Evolutionary conservation across 1,140 invertebrate species (phyloP).

Genomic region (Drosophila repletoides): DNA sequence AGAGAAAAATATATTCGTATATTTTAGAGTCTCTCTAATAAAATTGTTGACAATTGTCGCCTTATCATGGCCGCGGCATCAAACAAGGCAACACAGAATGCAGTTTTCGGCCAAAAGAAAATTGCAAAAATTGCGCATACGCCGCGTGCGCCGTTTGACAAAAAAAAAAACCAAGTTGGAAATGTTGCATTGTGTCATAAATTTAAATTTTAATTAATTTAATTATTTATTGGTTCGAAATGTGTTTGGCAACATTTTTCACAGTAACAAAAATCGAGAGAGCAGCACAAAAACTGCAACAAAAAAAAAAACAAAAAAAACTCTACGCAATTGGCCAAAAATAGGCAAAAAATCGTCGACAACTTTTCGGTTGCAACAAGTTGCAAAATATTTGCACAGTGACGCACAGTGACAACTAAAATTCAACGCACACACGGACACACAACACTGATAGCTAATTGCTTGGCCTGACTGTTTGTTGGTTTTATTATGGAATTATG

Average conservation of each 20-base stretch:
- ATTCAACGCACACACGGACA: slow-evolving; percentile 26
- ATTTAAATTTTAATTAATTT: slow-evolving; percentile 80
- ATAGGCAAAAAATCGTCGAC: slow-evolving; percentile 47
- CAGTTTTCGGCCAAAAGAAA: slow-evolving; percentile 35
- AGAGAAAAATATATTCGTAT: too few relatives aligned
- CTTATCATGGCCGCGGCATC: slow-evolving; percentile 68
- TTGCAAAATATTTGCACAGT: slow-evolving; percentile 65
- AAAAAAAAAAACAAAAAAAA: slow-evolving; percentile 24
- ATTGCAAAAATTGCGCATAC: slow-evolving; percentile 51
- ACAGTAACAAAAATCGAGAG: slow-evolving; percentile 24
- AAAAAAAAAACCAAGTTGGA: slow-evolving; percentile 38
- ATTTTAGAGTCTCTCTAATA: too few relatives aligned
- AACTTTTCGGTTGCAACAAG: slow-evolving; percentile 53
- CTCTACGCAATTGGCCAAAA: slow-evolving; percentile 53
- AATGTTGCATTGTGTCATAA: slow-evolving; percentile 64
- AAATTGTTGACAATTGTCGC: slow-evolving; percentile 80
- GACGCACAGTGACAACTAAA: slow-evolving; percentile 56
- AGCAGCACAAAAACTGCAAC: slow-evolving; percentile 10
- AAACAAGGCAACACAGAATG: slow-evolving; percentile 64
- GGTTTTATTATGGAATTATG: slow-evolving; percentile 65
- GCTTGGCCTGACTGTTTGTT: slow-evolving; percentile 54
- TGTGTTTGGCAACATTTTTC: slow-evolving; percentile 53
- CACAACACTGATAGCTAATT: slow-evolving; percentile 56
- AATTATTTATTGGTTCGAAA: slow-evolving; percentile 72
- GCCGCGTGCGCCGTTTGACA: slow-evolving; percentile 31